phyloP scores from a whole-genome alignment of 2,888 invertebrate species.

The Drosophila nr. fundita region DNA sequence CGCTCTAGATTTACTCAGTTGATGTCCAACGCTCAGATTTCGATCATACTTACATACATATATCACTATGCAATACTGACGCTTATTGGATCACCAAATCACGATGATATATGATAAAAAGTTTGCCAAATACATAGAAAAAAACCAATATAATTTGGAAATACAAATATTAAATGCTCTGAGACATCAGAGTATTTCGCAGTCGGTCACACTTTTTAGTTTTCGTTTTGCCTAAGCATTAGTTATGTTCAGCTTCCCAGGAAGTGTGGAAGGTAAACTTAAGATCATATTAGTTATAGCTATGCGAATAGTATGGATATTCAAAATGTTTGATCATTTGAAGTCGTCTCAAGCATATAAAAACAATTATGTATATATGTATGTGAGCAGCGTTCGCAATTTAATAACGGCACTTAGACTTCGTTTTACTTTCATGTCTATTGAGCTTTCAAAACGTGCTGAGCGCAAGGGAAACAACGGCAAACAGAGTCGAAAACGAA shows the following conservation, averaged over 20 bases:
- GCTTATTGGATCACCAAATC: slow-evolving; percentile 6
- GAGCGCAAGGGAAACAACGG: slow-evolving; percentile 20
- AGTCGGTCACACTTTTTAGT: background rate
- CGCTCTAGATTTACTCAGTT: slow-evolving; percentile 27
- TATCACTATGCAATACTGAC: slow-evolving; percentile 23
- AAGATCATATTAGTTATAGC: background rate
- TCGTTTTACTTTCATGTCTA: slow-evolving; percentile 49
- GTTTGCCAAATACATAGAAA: slow-evolving; percentile 4
- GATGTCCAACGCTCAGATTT: slow-evolving; percentile 24
- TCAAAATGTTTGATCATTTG: background rate
- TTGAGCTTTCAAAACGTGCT: slow-evolving; percentile 49
- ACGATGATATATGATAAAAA: background rate
- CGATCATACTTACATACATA: background rate
- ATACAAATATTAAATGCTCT: background rate
- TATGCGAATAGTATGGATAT: background rate
- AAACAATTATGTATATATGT: background rate
- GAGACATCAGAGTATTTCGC: background rate
- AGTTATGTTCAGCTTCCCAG: background rate
- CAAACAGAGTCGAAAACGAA: slow-evolving; percentile 13
- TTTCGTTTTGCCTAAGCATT: background rate
- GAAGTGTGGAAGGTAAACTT: background rate
- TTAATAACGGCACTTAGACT: slow-evolving; percentile 57
- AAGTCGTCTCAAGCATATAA: background rate
- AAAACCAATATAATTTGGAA: background rate
- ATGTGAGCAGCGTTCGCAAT: slow-evolving; percentile 32